Conservation (phyloP, 2,888 invertebrate genomes). For the Drosophila koepferae region DNA sequence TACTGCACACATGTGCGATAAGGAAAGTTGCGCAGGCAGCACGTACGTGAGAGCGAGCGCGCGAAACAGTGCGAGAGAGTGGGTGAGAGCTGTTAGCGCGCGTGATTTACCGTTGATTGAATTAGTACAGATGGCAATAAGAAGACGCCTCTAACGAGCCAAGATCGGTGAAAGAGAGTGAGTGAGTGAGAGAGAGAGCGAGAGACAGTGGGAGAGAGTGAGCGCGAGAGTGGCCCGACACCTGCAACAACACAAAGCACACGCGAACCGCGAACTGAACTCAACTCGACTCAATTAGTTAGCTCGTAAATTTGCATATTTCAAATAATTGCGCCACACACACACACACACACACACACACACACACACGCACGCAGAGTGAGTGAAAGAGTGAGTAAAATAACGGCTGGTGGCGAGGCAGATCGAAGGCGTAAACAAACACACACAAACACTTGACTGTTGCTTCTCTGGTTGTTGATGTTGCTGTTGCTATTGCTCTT, state of each 20-base stretch:
- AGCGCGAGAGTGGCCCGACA: constrained; percentile 44
- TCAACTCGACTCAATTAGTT: constrained; percentile 75
- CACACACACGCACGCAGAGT: constrained; percentile 7
- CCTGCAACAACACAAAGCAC: constrained; percentile 65
- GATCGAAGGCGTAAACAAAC: constrained; percentile 26
- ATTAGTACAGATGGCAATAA: constrained; percentile 55
- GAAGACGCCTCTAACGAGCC: constrained; percentile 34
- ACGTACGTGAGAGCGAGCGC: constrained; percentile 1
- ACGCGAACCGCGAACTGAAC: constrained; percentile 43
- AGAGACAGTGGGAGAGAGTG: neutral
- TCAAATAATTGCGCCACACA: constrained; percentile 59
- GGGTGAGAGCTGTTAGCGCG: constrained; percentile 47
- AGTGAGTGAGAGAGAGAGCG: neutral
- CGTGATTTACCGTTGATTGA: constrained; percentile 70
- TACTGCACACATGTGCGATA: constrained; percentile 31
- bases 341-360: too few relatives aligned
- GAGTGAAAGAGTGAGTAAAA: neutral
- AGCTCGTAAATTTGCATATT: constrained; percentile 80
- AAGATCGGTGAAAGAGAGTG: constrained; percentile 42
- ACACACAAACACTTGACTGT: constrained; percentile 19
- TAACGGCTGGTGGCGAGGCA: neutral
- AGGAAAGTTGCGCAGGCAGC: constrained; percentile 4
- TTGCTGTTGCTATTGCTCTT: constrained; percentile 13
- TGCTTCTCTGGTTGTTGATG: constrained; percentile 16
- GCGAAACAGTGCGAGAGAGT: constrained; percentile 5